Percentiles rank a stretch among this genome's conserved stretches.
Conservation (phyloP, 2,113 vertebrate genomes). For the Strix uralensis region DNA sequence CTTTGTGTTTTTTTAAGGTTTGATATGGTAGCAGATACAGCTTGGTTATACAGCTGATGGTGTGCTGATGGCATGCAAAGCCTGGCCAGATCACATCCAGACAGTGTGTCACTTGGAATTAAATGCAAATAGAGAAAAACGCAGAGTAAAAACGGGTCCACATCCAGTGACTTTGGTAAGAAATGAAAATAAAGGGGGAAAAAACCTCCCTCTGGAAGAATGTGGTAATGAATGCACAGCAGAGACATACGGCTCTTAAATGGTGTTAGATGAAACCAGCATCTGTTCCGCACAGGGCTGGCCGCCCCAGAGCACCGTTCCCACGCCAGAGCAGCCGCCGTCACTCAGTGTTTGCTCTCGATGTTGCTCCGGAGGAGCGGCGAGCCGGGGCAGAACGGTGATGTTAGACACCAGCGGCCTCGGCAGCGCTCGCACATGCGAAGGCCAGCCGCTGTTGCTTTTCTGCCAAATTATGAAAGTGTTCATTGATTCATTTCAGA, state of each 20-base stretch:
- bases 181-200: not conserved
- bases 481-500: not conserved
- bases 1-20: not conserved
- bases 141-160: not conserved
- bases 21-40: accelerated
- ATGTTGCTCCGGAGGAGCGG: accelerated
- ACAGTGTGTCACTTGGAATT: not conserved
- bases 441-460: not conserved
- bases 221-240: not conserved
- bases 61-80: accelerated
- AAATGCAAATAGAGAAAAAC: not conserved
- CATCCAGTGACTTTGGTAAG: not conserved
- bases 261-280: not conserved
- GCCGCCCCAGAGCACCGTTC: not conserved
- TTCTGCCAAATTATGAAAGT: not conserved
- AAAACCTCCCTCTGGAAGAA: not conserved
- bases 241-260: not conserved
- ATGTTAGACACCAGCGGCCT: not conserved
- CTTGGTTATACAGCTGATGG: accelerated
- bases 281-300: not conserved
- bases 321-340: not conserved
- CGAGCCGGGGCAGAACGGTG: not conserved
- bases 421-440: accelerated
- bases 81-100: not conserved
- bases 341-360: accelerated